A percentile compares a stretch with the other conserved stretches of the same genome.
phyloP scores from a whole-genome alignment of 2,888 invertebrate species.

The Leptopilina drosophilae region DNA sequence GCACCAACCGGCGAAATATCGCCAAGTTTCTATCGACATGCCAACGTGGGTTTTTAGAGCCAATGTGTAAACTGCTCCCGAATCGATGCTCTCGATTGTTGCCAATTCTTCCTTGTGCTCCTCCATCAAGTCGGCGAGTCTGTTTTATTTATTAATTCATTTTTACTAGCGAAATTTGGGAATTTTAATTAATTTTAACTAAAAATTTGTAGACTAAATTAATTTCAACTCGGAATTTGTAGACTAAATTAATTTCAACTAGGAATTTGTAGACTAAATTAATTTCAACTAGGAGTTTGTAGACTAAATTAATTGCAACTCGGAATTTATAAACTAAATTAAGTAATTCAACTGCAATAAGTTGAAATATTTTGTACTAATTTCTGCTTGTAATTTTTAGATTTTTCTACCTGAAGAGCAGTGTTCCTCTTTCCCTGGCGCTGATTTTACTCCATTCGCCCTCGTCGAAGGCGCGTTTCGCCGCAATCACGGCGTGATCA shows the following conservation, averaged over 20 bases:
- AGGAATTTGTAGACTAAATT: too few relatives aligned
- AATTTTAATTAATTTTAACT: too few relatives aligned
- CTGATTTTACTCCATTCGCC: slow-evolving; percentile 98
- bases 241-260: too few relatives aligned
- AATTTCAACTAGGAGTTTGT: too few relatives aligned
- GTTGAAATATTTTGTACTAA: too few relatives aligned
- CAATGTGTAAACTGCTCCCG: slow-evolving; percentile 97
- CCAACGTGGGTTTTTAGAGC: slow-evolving; percentile 98
- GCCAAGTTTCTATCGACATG: slow-evolving; percentile 98
- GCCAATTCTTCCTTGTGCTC: slow-evolving; percentile 96
- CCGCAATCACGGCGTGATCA: slow-evolving; percentile 91
- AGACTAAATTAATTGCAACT: too few relatives aligned
- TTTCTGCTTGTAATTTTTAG: slow-evolving; percentile 44
- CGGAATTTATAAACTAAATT: too few relatives aligned
- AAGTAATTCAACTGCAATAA: too few relatives aligned
- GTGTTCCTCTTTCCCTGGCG: slow-evolving; percentile 90
- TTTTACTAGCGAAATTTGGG: slow-evolving; percentile 36
- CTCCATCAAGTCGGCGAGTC: slow-evolving; percentile 96
- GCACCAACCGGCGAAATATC: slow-evolving; percentile 97
- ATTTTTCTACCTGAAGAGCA: slow-evolving; percentile 84
- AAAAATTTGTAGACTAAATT: too few relatives aligned
- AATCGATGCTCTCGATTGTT: slow-evolving; percentile 94
- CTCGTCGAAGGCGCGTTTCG: slow-evolving; percentile 90
- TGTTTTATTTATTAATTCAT: slow-evolving; percentile 67
- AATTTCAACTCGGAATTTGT: too few relatives aligned